Conservation (phyloP, 2,797 vertebrate species). For the Aeoliscus strigatus region DNA sequence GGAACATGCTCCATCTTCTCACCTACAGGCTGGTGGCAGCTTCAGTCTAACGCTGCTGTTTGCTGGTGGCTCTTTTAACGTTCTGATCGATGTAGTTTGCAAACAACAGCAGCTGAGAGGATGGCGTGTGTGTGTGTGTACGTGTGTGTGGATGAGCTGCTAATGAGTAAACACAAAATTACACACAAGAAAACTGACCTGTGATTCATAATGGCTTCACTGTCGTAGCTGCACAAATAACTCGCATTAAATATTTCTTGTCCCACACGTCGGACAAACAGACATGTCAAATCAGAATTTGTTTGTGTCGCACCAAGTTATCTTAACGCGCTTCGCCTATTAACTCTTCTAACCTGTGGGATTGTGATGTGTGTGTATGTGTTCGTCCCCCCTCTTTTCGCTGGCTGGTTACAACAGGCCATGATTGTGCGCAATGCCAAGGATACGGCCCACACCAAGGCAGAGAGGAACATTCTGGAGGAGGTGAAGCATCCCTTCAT, state of each 20-base stretch:
- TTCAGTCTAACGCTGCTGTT: conserved; percentile 7
- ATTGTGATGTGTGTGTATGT: conserved; percentile 1
- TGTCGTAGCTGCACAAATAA: no score
- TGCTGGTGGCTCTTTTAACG: conserved; percentile 21
- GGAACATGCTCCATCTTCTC: conserved; percentile 13
- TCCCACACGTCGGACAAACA: no score
- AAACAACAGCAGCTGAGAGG: conserved; percentile 11
- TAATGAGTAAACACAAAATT: no score
- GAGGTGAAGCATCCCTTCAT: conserved; percentile 99
- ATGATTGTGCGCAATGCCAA: conserved; percentile 99
- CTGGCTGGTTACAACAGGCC: conserved; percentile 71
- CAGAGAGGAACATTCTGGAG: conserved; percentile 97
- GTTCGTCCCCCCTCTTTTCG: no score
- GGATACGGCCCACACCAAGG: conserved; percentile 98
- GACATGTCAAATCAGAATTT: no score
- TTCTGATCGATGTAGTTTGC: conserved; percentile 24
- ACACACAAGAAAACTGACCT: no score
- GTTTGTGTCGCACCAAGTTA: no score
- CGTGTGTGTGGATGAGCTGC: no score
- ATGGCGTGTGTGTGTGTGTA: background rate
- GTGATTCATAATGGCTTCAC: no score
- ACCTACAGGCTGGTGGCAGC: conserved; percentile 1
- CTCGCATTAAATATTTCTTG: no score
- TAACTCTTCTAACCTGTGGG: no score
- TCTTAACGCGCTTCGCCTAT: no score